These are phyloP conservation scores for Anisognathus igniventris DNA, from an alignment of 2,797 vertebrate genomes.

Conservation along the genomic window DNA sequence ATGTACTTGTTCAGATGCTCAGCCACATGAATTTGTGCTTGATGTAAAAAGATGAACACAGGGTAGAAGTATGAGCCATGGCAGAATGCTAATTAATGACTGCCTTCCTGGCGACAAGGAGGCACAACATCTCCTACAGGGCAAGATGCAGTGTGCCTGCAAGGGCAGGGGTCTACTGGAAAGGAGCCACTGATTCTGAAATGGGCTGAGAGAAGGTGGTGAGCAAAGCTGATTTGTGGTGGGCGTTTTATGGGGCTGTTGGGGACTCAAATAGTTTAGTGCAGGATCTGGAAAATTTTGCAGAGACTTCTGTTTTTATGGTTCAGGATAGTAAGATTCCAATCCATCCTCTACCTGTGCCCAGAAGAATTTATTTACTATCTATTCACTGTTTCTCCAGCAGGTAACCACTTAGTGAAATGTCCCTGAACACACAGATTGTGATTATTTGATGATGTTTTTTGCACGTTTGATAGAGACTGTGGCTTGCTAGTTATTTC, in stretches of 20 bases:
- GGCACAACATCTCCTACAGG: neutral
- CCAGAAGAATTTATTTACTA: neutral
- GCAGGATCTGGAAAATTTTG: slow-evolving; percentile 28
- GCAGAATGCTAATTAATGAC: neutral
- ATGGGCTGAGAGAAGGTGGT: slow-evolving; percentile 16
- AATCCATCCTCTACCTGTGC: neutral
- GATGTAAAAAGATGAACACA: neutral
- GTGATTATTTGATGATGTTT: neutral
- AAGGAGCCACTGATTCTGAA: slow-evolving; percentile 30
- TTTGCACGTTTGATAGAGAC: neutral
- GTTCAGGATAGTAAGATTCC: neutral
- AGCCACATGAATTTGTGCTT: neutral
- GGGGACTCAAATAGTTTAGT: slow-evolving; percentile 34
- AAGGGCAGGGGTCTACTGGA: neutral
- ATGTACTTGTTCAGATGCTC: neutral
- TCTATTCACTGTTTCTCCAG: neutral
- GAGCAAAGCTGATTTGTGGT: slow-evolving; percentile 40
- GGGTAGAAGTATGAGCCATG: neutral
- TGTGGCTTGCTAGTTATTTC: neutral
- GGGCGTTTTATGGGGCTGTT: slow-evolving; percentile 22
- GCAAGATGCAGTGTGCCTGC: neutral
- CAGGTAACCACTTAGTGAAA: neutral
- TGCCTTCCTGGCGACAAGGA: neutral
- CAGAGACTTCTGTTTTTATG: slow-evolving; percentile 17
- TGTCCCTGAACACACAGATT: neutral